These are phyloP conservation scores for Rallus limicola DNA, from an alignment of 2,113 vertebrate genomes.

Conservation along the genomic window DNA sequence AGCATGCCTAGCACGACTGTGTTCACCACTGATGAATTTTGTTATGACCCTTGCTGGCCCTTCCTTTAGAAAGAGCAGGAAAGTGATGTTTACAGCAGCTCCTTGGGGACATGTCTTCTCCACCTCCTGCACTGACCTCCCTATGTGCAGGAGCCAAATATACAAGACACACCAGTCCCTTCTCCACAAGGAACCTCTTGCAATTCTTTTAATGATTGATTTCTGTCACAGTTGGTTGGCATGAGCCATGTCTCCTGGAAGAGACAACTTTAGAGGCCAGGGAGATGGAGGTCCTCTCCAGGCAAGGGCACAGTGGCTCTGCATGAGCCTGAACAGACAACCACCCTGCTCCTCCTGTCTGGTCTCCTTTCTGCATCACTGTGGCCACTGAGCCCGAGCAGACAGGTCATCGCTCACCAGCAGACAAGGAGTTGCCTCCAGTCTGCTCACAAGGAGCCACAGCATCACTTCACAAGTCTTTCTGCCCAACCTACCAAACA, in stretches of 20 bases:
- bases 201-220: fast-evolving
- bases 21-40: neutral
- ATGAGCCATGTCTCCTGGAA: neutral
- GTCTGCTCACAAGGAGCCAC: neutral
- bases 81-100: neutral
- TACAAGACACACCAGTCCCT: neutral
- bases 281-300: neutral
- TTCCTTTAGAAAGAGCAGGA: neutral
- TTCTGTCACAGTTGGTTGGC: neutral
- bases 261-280: neutral
- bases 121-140: neutral
- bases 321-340: neutral
- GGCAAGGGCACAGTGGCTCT: neutral
- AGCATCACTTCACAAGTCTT: neutral
- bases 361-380: fast-evolving
- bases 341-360: neutral
- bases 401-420: neutral
- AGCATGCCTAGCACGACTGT: neutral
- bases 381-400: neutral
- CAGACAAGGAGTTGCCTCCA: neutral
- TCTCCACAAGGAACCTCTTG: neutral
- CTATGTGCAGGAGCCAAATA: neutral
- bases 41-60: neutral
- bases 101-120: neutral
- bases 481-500: neutral